Percentiles rank a stretch among this genome's conserved stretches.
Conservation (phyloP, 2,113 vertebrate species). For the Hippoglossus stenolepis region DNA sequence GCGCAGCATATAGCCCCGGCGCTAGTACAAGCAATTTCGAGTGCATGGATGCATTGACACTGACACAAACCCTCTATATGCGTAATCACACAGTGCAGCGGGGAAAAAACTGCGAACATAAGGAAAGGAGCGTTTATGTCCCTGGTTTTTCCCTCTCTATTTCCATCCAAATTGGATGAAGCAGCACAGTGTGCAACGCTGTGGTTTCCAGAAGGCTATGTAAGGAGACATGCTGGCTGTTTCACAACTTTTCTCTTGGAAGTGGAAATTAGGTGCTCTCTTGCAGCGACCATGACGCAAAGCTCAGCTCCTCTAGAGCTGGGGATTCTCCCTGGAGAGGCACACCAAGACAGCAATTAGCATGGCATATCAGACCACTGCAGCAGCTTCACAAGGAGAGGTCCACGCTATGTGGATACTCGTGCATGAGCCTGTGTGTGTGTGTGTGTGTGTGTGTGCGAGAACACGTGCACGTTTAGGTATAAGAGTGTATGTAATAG, state of each 20-base stretch:
- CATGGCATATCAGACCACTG: constrained; percentile 65
- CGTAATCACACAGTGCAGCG: constrained; percentile 35
- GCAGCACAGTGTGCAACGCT: constrained; percentile 54
- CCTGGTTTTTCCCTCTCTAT: constrained; percentile 40
- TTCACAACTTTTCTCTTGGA: constrained; percentile 74
- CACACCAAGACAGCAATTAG: constrained; percentile 79
- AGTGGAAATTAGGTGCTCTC: constrained; percentile 78
- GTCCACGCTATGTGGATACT: constrained; percentile 49
- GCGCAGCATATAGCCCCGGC: constrained; percentile 27
- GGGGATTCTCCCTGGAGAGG: constrained; percentile 72
- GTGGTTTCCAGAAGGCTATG: constrained; percentile 60
- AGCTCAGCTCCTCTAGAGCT: constrained; percentile 64
- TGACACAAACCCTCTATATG: constrained; percentile 15
- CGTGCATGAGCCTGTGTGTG: not conserved
- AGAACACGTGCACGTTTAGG: not conserved
- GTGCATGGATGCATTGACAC: constrained; percentile 6
- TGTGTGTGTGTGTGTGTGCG: not conserved
- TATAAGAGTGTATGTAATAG: constrained; percentile 2
- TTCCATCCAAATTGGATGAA: constrained; percentile 74
- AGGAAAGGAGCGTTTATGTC: constrained; percentile 50
- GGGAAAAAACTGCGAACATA: constrained; percentile 25
- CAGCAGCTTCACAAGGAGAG: constrained; percentile 62
- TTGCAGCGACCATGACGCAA: constrained; percentile 66
- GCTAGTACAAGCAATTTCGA: constrained; percentile 16
- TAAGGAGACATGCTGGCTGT: constrained; percentile 55